A percentile compares a stretch with the other conserved stretches of the same genome.
phyloP scores from a whole-genome alignment of 2,888 invertebrate genomes.

The Cremastobaeus sp. region DNA sequence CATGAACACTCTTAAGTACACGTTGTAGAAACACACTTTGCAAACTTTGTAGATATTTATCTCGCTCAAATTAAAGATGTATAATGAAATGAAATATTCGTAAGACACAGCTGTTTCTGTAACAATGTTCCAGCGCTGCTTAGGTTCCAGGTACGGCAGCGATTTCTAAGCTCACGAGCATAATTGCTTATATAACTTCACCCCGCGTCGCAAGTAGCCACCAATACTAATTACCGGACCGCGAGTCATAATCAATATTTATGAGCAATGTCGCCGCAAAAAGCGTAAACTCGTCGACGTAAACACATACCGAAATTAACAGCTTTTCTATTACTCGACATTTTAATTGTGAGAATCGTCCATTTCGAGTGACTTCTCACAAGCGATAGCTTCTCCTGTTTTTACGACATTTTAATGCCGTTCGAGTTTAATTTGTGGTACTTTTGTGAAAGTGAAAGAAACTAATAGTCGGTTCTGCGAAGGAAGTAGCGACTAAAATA shows the following conservation, averaged over 20 bases:
- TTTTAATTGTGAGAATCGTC: no score
- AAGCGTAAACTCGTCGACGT: constrained; percentile 20
- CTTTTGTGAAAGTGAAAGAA: no score
- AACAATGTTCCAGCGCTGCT: constrained; percentile 49
- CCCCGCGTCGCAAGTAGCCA: constrained; percentile 30
- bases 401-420: no score
- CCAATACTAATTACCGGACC: constrained; percentile 41
- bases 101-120: constrained; percentile 49
- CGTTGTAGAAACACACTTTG: no score
- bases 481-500: no score
- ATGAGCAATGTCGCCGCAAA: constrained; percentile 33
- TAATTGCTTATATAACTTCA: constrained; percentile 52
- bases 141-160: constrained; percentile 28
- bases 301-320: constrained; percentile 17
- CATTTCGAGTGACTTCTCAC: no score
- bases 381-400: no score
- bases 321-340: no score
- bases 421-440: no score
- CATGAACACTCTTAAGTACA: no score
- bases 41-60: constrained; percentile 50
- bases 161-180: constrained; percentile 51
- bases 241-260: constrained; percentile 32
- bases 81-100: constrained; percentile 50
- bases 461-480: no score
- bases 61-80: constrained; percentile 47